Percentiles rank a stretch among this genome's conserved stretches.
Evolutionary conservation across 64 coral and sea anemone species (phyloP).

Genomic region (Stichodactyla mertensii): DNA sequence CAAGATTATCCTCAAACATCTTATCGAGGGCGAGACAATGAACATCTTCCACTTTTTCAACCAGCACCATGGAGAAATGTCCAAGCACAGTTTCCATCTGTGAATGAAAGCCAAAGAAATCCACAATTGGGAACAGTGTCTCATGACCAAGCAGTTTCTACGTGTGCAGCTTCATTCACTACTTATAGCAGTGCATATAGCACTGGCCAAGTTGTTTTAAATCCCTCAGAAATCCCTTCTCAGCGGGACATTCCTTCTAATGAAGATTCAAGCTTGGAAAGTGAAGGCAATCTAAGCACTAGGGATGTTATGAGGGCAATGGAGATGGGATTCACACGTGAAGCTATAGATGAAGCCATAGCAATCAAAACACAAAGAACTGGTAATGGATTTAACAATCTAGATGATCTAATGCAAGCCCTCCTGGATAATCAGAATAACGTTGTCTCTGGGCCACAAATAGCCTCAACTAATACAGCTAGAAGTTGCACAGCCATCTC

Average conservation of each 20-base stretch:
- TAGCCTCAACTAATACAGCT: not conserved
- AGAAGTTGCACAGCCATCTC: not conserved
- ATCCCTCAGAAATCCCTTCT: not conserved
- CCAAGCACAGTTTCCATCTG: not conserved
- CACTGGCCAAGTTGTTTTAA: not conserved
- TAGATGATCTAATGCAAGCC: constrained; percentile 56
- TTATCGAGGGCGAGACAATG: not conserved
- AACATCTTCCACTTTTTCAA: not conserved
- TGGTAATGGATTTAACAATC: constrained; percentile 41
- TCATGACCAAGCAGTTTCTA: not conserved
- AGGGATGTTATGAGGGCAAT: constrained; percentile 33
- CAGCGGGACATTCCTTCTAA: not conserved
- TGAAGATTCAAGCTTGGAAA: not conserved
- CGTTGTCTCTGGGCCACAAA: not conserved
- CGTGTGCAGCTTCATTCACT: not conserved
- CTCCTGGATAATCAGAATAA: constrained; percentile 44
- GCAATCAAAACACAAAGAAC: constrained; percentile 27
- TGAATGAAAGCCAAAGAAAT: not conserved
- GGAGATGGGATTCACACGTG: constrained; percentile 64
- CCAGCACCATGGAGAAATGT: not conserved
- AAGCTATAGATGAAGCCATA: constrained; percentile 56
- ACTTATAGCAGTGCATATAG: not conserved
- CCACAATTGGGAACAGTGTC: not conserved
- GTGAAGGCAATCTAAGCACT: constrained; percentile 2
- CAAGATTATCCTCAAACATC: not conserved